Base-by-base conservation (phyloP, 2,797 vertebrate genomes). In the Onychomys arenicola region DNA sequence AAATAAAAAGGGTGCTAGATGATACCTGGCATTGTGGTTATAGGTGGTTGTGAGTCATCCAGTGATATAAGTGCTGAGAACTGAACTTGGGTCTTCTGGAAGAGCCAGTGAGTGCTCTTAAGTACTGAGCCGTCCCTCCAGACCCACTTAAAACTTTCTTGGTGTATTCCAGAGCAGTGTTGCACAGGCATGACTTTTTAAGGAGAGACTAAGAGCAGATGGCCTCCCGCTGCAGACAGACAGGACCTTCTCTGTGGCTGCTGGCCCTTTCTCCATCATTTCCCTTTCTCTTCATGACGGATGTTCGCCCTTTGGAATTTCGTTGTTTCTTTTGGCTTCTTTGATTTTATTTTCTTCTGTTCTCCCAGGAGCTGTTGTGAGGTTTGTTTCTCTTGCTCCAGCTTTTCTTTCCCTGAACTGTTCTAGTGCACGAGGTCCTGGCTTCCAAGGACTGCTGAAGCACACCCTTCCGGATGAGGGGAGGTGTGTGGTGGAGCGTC, bases 351-450 rank as follows among this genome's bases (percentile, higher is more conserved):
- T 93, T 98, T 43, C 78, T 98, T 99, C 97, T 99, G 98, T 90
- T 97, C 96, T 97, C 99, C 99, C 85, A 98, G 98, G 98, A 99
- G 97, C 99, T 99, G 99, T 98, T 99, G 99, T 96, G 98, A 96
- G 93, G 98, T 99, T 46, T 99, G 98, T 98, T 99, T 99, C 94
- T 99, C 99, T 69, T 99, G 99, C 99, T 98, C 99, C 99, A 0
- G 99, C 99, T 98, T 98, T 99, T 97, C 99, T 99, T 98, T 99
- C 99, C 94, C 98, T 99, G 93, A 99, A 99, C 91, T 99, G 97
- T 71, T 99, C 99, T 99, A 98, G 99, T 99, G 96, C 99, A 98
- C 98, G 99, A 95, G 89, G 98, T 98, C 23, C 34, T 27, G 97
- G 8, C 97, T 98, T 95, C 98, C 99, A 96, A 98, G 98, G 95